These are phyloP conservation scores for Podiceps cristatus DNA, from an alignment of 2,113 vertebrate genomes.

Conservation along the genomic window DNA sequence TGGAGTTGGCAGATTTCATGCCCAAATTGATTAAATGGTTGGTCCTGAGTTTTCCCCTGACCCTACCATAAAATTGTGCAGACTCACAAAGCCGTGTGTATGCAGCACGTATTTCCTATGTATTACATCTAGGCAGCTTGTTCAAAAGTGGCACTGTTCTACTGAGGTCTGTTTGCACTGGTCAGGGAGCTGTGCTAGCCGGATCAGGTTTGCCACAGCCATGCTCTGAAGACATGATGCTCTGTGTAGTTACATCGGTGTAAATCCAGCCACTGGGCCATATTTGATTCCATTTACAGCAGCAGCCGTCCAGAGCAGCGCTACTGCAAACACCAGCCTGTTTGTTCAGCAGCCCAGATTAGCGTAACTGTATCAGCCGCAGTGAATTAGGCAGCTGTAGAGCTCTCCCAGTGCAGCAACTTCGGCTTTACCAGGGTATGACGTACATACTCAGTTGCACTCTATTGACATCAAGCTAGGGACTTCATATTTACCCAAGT, in stretches of 20 bases:
- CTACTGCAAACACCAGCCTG: background rate
- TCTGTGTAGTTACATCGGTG: background rate
- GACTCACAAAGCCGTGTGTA: rapidly evolving
- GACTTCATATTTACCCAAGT: background rate
- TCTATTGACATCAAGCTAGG: background rate
- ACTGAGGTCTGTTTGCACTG: rapidly evolving
- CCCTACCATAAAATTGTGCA: background rate
- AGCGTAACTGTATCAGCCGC: background rate
- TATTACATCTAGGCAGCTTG: background rate
- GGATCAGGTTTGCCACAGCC: background rate
- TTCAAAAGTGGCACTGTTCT: background rate
- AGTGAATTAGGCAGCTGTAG: background rate
- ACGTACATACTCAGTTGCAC: background rate
- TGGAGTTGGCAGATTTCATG: background rate
- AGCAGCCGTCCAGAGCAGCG: background rate
- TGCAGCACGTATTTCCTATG: background rate
- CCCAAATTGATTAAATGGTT: background rate
- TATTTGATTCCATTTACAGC: background rate
- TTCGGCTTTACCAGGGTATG: background rate
- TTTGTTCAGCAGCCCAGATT: background rate
- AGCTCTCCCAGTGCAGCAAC: background rate
- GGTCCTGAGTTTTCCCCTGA: background rate
- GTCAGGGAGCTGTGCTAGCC: background rate
- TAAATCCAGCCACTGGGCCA: background rate
- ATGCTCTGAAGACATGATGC: background rate